Evolutionary conservation across 2,113 vertebrate genomes (phyloP).

Genomic region (Otis tarda): DNA sequence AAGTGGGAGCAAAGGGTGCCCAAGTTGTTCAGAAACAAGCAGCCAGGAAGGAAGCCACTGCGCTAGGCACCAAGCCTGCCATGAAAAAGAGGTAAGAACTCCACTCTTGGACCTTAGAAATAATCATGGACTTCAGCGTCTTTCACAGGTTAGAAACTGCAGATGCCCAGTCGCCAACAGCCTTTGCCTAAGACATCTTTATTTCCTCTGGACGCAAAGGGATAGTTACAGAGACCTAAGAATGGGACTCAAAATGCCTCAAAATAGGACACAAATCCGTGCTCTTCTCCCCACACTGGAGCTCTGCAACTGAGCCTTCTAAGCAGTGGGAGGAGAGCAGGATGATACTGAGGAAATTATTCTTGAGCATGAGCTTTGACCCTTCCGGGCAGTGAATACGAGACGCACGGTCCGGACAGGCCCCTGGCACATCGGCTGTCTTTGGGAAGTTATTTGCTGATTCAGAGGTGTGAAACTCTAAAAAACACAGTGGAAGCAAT

Average conservation of each 20-base stretch:
- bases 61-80: background rate
- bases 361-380: background rate
- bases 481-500: conserved; percentile 27
- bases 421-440: background rate
- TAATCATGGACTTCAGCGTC: background rate
- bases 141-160: background rate
- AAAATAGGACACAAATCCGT: no score
- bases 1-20: background rate
- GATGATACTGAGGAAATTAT: background rate
- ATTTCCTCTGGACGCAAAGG: background rate
- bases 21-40: background rate
- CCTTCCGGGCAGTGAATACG: background rate
- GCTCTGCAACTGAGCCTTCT: background rate
- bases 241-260: background rate
- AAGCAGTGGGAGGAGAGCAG: background rate
- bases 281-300: background rate
- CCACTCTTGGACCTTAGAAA: background rate
- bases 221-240: background rate
- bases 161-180: background rate
- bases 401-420: background rate
- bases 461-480: conserved; percentile 51
- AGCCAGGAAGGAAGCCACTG: background rate
- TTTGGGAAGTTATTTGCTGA: conserved; percentile 52
- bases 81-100: background rate
- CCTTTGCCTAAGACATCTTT: background rate